Percentiles rank a stretch among this genome's conserved stretches.
These are phyloP conservation scores for Distichodus sexfasciatus DNA, from an alignment of 2,797 vertebrate species.

Conservation along the genomic window DNA sequence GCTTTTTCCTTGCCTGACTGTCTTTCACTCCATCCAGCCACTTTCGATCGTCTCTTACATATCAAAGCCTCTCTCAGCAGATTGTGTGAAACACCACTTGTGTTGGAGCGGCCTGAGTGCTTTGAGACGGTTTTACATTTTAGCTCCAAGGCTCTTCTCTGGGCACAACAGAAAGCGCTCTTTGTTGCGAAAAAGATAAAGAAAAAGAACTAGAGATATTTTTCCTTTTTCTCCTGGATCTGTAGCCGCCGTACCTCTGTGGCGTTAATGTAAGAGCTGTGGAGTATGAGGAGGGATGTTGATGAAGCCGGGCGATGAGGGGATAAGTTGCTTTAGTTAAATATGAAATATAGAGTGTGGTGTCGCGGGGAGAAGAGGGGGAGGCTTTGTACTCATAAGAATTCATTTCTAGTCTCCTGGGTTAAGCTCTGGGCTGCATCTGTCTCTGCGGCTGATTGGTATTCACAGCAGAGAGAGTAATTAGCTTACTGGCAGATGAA, in stretches of 20 bases:
- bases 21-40: not conserved
- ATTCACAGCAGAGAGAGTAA: constrained; percentile 53
- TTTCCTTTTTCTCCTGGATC: not conserved
- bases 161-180: not conserved
- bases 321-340: constrained; percentile 35
- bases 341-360: too few relatives aligned
- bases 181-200: too few relatives aligned
- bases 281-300: constrained; percentile 2
- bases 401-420: constrained; percentile 47
- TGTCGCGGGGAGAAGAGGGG: not conserved
- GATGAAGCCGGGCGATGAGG: constrained; percentile 15
- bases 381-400: constrained; percentile 33
- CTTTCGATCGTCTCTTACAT: constrained; percentile 15
- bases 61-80: constrained; percentile 15
- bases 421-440: constrained; percentile 43
- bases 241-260: too few relatives aligned
- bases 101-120: not conserved
- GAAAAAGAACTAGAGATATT: too few relatives aligned
- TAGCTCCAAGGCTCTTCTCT: not conserved
- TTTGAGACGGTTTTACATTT: not conserved
- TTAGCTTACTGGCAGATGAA: constrained; percentile 54
- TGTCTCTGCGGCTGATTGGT: constrained; percentile 50
- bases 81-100: not conserved
- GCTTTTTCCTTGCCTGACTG: constrained; percentile 6
- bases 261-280: not conserved